Evolutionary conservation across 1,140 invertebrate genomes (phyloP).

Genomic region (Stratiolaelaps scimitus): DNA sequence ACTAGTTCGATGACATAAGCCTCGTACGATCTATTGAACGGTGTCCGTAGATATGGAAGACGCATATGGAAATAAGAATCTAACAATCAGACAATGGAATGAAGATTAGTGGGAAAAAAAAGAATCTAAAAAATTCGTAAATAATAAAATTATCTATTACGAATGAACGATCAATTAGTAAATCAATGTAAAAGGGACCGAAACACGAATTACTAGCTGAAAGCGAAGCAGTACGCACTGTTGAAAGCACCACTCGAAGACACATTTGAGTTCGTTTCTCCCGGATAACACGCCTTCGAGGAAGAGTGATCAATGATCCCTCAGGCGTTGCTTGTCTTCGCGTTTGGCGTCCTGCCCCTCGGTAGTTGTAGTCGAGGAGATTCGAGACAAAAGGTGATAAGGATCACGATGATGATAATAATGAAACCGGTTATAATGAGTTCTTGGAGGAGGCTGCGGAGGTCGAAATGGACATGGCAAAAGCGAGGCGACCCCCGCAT

Average conservation of each 20-base stretch:
- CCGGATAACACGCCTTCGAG: not conserved
- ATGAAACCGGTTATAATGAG: too few species aligned
- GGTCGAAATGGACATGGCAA: too few species aligned
- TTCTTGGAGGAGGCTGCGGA: too few species aligned
- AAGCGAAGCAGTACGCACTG: not conserved
- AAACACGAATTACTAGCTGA: not conserved
- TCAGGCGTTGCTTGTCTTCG: not conserved
- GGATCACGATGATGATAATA: too few species aligned
- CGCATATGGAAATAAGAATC: not conserved
- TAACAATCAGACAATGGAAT: not conserved
- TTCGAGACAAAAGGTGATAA: not conserved
- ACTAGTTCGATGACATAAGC: too few species aligned
- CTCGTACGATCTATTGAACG: not conserved
- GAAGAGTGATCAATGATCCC: not conserved
- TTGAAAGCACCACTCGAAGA: too few species aligned
- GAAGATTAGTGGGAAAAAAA: slow-evolving; percentile 4
- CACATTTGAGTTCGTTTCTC: too few species aligned
- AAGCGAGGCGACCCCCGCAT: too few species aligned
- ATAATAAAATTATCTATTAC: not conserved
- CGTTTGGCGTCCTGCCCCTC: not conserved
- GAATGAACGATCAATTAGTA: not conserved
- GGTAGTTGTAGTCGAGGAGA: slow-evolving; percentile 1
- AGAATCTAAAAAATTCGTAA: not conserved
- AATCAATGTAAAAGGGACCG: slow-evolving; percentile 4
- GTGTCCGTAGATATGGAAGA: not conserved